Conservation (phyloP, 2,113 vertebrate genomes). For the Megalops atlanticus region DNA sequence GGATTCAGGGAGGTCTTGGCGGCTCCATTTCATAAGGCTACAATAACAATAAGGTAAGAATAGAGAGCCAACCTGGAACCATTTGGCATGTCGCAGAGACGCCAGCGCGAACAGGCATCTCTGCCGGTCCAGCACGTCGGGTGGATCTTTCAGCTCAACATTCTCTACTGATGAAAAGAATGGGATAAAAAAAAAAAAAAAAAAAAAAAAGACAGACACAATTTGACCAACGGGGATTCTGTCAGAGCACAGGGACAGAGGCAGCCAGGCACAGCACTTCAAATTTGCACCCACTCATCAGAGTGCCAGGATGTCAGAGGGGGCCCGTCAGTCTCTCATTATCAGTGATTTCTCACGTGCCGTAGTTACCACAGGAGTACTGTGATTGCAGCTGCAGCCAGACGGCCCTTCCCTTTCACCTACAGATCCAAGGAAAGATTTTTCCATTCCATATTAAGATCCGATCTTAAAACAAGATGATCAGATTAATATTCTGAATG, state of each 20-base stretch:
- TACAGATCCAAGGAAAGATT: neutral
- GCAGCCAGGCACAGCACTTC: constrained; percentile 49
- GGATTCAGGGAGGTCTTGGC: neutral
- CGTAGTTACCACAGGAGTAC: neutral
- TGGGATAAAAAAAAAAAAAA: constrained; percentile 66
- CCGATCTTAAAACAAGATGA: neutral
- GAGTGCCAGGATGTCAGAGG: neutral
- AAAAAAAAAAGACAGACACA: constrained; percentile 71
- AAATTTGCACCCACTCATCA: neutral
- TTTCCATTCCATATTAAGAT: neutral
- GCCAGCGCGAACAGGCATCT: constrained; percentile 99
- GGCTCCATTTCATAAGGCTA: constrained; percentile 71
- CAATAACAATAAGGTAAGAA: constrained; percentile 85
- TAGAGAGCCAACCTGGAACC: constrained; percentile 99
- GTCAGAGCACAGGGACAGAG: constrained; percentile 69
- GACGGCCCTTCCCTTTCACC: neutral
- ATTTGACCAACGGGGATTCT: constrained; percentile 78
- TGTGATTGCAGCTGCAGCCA: too few relatives aligned
- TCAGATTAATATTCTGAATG: neutral
- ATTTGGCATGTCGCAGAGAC: constrained; percentile 99
- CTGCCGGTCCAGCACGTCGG: constrained; percentile 98
- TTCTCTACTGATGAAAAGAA: constrained; percentile 92
- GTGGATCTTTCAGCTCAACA: constrained; percentile 92
- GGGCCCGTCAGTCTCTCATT: neutral
- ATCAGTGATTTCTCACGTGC: too few relatives aligned